Evolutionary conservation across 2,113 vertebrate genomes (phyloP), one percentile per base, ranked within the genome.

Genomic region (Nycticorax nycticorax): DNA sequence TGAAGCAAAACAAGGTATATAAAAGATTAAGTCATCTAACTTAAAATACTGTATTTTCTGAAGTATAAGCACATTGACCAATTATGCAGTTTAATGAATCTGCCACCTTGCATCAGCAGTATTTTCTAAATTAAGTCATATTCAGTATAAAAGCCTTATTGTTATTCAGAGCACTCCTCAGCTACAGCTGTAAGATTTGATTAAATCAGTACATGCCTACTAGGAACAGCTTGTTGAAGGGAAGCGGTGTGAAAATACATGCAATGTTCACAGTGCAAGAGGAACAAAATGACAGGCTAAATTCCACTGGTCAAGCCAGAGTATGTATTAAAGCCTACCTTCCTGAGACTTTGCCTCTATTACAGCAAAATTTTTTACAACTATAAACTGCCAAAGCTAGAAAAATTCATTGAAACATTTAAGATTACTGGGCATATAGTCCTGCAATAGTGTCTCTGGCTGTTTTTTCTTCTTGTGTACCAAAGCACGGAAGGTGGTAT

Each of bases 51-150:
- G 39, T 79, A 39, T 92, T 92, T 95, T 91, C 74, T 88, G 80
- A 95, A 92, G 72, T 82, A 74, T 81, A 83, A 93, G 66, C 53
- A 80, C 92, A 94, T 89, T 88, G 92, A 95, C 94, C 94, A 97
- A 47, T 87, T 92, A 96, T 60, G 67, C 82, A 89, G 52, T 79
- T 97, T 97, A 98, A 98, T 96, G 95, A 97, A 96, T 90, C 91
- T 97, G 92, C 66, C 95, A 93, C 82, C 84, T 96, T 97, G 60
- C 81, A 97, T 95, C 89, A 97, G 88, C 87, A 95, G 9, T 87
- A 76, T 89, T 98, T 95, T 94, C 78, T 94, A 97, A 97, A 97
- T 96, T 86, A 97, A 98, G 95, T 93, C 56, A 88, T 88, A 90
- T 88, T 95, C 47, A 59, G 21, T 80, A 76, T 64, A 97, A 97